Evolutionary conservation across 2,797 vertebrate species (phyloP), one percentile per base, ranked within the genome.

Genomic region (Gastrophryne carolinensis): DNA sequence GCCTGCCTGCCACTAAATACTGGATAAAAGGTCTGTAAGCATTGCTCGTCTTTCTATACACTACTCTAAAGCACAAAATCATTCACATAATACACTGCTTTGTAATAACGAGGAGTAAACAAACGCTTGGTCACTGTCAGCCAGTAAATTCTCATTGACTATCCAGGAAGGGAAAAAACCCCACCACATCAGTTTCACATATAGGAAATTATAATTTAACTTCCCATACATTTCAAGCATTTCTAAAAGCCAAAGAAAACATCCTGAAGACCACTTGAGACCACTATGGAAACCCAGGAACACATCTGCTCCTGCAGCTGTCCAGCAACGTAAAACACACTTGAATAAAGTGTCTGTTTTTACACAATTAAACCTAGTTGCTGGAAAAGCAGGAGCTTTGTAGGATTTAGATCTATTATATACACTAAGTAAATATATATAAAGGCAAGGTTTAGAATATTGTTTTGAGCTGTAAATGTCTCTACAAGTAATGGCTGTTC

Each of bases 241-340:
- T 35, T 9, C n/a, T 35, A 19, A 49, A 13, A 34, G 60, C 68
- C 61, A 78, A 78, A 78, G 57, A 4, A 66, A 78, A 78, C 68
- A 66, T 65, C 61, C 60, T 57, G 53, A 11, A 34, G 26, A 57
- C 65, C 75, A 61, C 24, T 72, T 24, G 75, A 52, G 61, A 60
- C 29, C 29, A 32, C 10, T 64, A 65, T 35, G 23, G 34, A 64
- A 65, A 35, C 5, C 47, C n/a, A 9, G 19, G 35, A 39, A 72
- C 47, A 72, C 68, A 72, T 64, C 75, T 66, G 75, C 53, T 72
- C 66, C 52, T 66, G 60, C 62, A 63, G 74, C 66, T 70, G 66
- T 62, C 47, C 37, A 24, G 30, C 37, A 13, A 24, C 23, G 39
- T 52, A 27, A 41, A 32, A 70, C 11, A 44, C 44, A 37, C 15